phyloP scores from a whole-genome alignment of 2,797 vertebrate genomes.

The Melanotaenia maccullochi region DNA sequence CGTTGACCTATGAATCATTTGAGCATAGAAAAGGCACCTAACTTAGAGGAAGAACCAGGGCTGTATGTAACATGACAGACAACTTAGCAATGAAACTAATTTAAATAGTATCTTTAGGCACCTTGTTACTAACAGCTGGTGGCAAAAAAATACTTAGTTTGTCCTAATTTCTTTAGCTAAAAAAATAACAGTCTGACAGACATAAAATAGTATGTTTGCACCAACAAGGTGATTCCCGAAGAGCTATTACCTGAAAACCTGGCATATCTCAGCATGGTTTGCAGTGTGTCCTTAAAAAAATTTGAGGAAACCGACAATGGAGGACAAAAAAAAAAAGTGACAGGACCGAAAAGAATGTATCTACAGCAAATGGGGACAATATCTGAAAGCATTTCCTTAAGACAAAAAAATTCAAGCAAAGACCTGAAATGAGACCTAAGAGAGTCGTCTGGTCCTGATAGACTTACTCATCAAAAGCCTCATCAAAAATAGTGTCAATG shows the following conservation, averaged over 20 bases:
- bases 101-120: neutral
- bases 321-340: neutral
- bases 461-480: neutral
- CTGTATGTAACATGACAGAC: neutral
- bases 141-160: neutral
- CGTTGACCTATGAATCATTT: neutral
- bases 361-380: neutral
- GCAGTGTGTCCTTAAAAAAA: neutral
- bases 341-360: neutral
- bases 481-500: neutral
- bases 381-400: neutral
- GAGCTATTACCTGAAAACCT: neutral
- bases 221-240: neutral
- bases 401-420: neutral
- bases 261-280: neutral
- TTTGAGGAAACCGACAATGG: neutral
- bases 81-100: neutral
- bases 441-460: neutral
- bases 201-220: neutral
- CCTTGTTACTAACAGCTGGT: neutral
- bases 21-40: neutral
- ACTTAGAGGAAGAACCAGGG: neutral
- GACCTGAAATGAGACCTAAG: neutral
- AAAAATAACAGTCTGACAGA: neutral
- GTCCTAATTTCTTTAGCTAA: neutral